Evolutionary conservation across 2,888 invertebrate species (phyloP).

Genomic region (Drosophila mettleri): DNA sequence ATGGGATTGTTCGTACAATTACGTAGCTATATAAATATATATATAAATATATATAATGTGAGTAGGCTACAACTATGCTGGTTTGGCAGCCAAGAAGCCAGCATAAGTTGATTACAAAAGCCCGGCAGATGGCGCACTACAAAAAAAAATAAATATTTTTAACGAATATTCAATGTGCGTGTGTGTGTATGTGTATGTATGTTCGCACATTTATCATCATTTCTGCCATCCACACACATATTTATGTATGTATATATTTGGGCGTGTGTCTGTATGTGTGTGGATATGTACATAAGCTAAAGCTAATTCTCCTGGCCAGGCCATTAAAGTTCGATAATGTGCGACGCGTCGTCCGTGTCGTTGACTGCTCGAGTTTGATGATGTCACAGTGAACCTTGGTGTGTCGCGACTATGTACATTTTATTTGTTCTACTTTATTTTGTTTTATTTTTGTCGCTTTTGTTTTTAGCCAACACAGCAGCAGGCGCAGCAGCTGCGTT

Average conservation of each 20-base stretch:
- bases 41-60: neutral
- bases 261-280: neutral
- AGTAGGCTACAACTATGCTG: neutral
- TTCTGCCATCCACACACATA: neutral
- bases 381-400: slow-evolving; percentile 76
- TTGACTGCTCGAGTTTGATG: slow-evolving; percentile 72
- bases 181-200: slow-evolving; percentile 1
- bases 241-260: neutral
- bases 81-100: slow-evolving; percentile 23
- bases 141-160: slow-evolving; percentile 38
- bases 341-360: slow-evolving; percentile 71
- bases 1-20: neutral
- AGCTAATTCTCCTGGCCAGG: slow-evolving; percentile 73
- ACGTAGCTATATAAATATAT: neutral
- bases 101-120: slow-evolving; percentile 25
- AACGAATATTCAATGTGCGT: slow-evolving; percentile 33
- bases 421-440: slow-evolving; percentile 12
- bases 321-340: slow-evolving; percentile 81
- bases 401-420: slow-evolving; percentile 47
- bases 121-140: slow-evolving; percentile 12
- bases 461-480: slow-evolving; percentile 25
- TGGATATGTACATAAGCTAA: slow-evolving; percentile 46
- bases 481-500: neutral
- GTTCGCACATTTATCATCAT: slow-evolving; percentile 5
- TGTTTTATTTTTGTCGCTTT: slow-evolving; percentile 6